phyloP scores from a whole-genome alignment of 1,140 invertebrate genomes.

The Mylabris phalerata region DNA sequence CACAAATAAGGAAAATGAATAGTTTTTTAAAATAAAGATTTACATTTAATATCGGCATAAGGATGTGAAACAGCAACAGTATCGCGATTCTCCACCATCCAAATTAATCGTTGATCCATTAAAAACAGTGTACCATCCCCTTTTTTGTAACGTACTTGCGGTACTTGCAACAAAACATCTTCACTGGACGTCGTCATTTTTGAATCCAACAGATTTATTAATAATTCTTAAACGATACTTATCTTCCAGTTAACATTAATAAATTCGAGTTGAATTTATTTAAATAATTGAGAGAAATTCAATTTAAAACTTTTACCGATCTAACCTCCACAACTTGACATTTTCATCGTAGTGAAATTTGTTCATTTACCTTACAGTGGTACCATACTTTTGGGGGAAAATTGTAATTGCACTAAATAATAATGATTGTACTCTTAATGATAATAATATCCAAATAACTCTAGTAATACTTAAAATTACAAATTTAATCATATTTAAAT shows the following conservation, averaged over 20 bases:
- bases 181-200: constrained; percentile 79
- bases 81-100: constrained; percentile 90
- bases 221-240: neutral
- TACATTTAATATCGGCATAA: constrained; percentile 95
- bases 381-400: too few species aligned
- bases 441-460: too few species aligned
- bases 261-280: neutral
- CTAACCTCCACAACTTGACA: neutral
- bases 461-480: too few species aligned
- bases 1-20: constrained; percentile 27
- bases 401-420: too few species aligned
- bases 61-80: constrained; percentile 87
- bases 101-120: constrained; percentile 90
- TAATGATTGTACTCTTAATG: too few species aligned
- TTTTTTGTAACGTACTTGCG: constrained; percentile 91
- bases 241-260: neutral
- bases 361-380: neutral
- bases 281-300: neutral
- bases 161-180: constrained; percentile 88
- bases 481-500: too few species aligned
- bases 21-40: constrained; percentile 31
- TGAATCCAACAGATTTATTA: too few species aligned
- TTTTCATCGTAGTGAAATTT: neutral
- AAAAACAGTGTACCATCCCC: constrained; percentile 92
- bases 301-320: neutral